A percentile compares a stretch with the other conserved stretches of the same genome.
Evolutionary conservation across 2,888 invertebrate species (phyloP).

Genomic region (Zhuqinia jingwanae): DNA sequence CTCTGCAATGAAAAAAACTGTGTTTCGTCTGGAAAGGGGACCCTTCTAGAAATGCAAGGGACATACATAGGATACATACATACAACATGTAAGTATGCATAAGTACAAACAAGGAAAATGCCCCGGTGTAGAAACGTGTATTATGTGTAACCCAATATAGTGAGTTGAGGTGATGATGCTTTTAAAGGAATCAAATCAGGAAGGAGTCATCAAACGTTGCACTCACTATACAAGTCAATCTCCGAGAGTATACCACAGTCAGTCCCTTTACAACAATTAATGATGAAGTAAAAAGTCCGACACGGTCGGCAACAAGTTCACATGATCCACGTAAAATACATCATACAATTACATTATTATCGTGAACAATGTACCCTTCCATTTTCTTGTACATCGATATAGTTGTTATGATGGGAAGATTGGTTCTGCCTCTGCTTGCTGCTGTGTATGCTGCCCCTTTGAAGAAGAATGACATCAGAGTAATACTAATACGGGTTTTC

Average conservation of each 20-base stretch:
- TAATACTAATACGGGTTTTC: background rate
- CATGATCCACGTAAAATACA: slow-evolving; percentile 18
- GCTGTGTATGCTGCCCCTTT: background rate
- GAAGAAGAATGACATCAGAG: background rate
- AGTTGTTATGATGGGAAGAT: slow-evolving; percentile 74
- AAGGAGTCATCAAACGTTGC: too few relatives aligned
- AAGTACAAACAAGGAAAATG: background rate
- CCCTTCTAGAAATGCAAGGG: background rate
- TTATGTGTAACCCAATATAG: too few relatives aligned
- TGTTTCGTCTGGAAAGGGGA: background rate
- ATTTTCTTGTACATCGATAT: slow-evolving; percentile 65
- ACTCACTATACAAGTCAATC: too few relatives aligned
- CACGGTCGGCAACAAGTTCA: slow-evolving; percentile 46
- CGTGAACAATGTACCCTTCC: slow-evolving; percentile 34
- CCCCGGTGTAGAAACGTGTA: too few relatives aligned
- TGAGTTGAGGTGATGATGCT: too few relatives aligned
- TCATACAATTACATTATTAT: slow-evolving; percentile 38
- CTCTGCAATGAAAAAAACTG: background rate
- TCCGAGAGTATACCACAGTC: too few relatives aligned
- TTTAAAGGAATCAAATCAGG: too few relatives aligned
- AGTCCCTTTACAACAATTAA: slow-evolving; percentile 10
- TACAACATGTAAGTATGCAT: too few relatives aligned
- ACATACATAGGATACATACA: too few relatives aligned
- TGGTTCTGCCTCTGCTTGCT: slow-evolving; percentile 53
- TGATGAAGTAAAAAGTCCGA: slow-evolving; percentile 1